Conservation (phyloP, 2,113 vertebrate species). For the Orientallactaga bullata region DNA sequence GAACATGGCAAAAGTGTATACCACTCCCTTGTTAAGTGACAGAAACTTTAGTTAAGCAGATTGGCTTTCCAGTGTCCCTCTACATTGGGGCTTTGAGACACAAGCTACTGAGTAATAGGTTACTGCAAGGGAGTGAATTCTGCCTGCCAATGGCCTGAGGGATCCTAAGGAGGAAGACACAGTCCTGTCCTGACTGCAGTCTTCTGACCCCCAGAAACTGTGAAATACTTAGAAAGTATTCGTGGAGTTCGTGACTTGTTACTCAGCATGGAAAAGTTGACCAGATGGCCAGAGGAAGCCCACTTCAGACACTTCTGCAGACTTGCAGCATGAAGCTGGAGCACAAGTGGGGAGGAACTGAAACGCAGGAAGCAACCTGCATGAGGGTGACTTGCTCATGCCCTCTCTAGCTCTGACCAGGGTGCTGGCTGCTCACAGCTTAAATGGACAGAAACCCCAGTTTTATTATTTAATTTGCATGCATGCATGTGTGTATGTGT, state of each 20-base stretch:
- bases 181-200: not conserved
- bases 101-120: not conserved
- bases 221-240: not conserved
- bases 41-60: not conserved
- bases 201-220: not conserved
- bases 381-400: not conserved
- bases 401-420: not conserved
- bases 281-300: not conserved
- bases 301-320: not conserved
- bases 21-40: not conserved
- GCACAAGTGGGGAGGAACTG: not conserved
- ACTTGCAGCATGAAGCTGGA: not conserved
- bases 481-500: no score
- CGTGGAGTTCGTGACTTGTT: not conserved
- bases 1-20: not conserved
- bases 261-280: not conserved
- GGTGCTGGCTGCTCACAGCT: not conserved
- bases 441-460: not conserved
- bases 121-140: not conserved
- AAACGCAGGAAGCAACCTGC: not conserved
- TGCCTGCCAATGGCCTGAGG: not conserved
- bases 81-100: not conserved
- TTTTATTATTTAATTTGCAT: not conserved
- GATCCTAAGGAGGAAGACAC: not conserved
- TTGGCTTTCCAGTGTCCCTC: not conserved